These are phyloP conservation scores for Riparia riparia DNA, from an alignment of 2,113 vertebrate species.

Conservation along the genomic window DNA sequence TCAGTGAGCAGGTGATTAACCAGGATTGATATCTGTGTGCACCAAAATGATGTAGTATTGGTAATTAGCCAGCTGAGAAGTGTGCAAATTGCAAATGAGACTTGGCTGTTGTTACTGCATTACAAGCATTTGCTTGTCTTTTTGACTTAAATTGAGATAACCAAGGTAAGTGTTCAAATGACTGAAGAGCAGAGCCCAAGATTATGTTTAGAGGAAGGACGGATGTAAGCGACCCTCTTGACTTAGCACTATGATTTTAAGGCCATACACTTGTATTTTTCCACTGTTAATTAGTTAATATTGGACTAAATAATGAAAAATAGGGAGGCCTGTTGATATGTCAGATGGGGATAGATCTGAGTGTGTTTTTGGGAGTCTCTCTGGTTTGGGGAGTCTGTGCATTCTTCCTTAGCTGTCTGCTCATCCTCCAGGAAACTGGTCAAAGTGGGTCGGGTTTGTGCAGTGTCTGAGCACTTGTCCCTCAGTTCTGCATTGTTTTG, in stretches of 20 bases:
- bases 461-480: not conserved
- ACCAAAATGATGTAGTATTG: not conserved
- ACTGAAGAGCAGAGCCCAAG: not conserved
- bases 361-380: not conserved
- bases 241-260: not conserved
- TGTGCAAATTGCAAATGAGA: not conserved
- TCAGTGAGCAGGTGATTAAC: not conserved
- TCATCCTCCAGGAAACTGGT: fast-evolving
- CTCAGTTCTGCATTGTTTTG: not conserved
- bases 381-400: not conserved
- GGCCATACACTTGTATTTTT: not conserved
- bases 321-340: fast-evolving
- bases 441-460: not conserved
- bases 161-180: not conserved
- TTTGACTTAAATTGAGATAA: not conserved
- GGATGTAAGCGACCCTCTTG: fast-evolving
- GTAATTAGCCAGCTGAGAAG: not conserved
- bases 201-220: not conserved
- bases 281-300: not conserved
- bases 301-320: not conserved
- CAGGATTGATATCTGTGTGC: not conserved
- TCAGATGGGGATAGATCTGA: not conserved
- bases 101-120: not conserved
- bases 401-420: not conserved
- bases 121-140: not conserved